Percentiles rank a stretch among this genome's conserved stretches.
Evolutionary conservation across 2,797 vertebrate species (phyloP).

Genomic region (Amblyopsis hoosieri): DNA sequence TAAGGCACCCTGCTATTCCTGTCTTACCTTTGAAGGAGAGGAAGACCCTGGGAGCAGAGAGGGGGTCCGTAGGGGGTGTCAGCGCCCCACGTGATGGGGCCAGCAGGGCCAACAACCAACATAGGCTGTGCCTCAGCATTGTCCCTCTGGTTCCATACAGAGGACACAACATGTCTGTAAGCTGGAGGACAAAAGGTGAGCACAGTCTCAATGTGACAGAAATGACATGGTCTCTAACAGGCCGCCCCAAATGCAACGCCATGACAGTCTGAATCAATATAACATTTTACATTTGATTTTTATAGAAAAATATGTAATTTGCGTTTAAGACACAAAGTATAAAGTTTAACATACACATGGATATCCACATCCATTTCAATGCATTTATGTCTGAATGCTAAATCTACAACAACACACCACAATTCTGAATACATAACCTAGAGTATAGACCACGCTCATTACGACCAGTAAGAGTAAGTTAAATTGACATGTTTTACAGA

Average conservation of each 20-base stretch:
- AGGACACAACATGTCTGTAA: conserved; percentile 54
- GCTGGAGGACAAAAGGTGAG: conserved; percentile 56
- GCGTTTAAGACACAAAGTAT: neutral
- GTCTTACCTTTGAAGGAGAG: conserved; percentile 85
- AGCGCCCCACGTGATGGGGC: conserved; percentile 62
- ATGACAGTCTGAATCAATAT: neutral
- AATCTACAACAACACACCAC: too few species aligned
- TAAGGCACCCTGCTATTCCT: neutral
- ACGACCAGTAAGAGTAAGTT: neutral
- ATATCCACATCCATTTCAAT: too few species aligned
- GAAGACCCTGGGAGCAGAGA: conserved; percentile 81
- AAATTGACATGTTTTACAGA: conserved; percentile 8
- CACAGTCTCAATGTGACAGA: conserved; percentile 24
- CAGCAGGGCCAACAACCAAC: conserved; percentile 77
- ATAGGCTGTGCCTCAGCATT: conserved; percentile 75
- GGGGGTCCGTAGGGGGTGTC: conserved; percentile 61
- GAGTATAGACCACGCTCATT: neutral
- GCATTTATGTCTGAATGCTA: too few species aligned
- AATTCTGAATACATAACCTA: neutral
- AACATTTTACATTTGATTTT: too few species aligned
- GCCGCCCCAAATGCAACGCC: neutral
- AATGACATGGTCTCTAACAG: conserved; percentile 14
- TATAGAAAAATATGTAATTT: too few species aligned
- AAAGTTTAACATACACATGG: too few species aligned
- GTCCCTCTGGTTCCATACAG: conserved; percentile 68